A percentile compares a stretch with the other conserved stretches of the same genome.
phyloP scores from a whole-genome alignment of 1,140 invertebrate species.

The Habropoda laboriosa region DNA sequence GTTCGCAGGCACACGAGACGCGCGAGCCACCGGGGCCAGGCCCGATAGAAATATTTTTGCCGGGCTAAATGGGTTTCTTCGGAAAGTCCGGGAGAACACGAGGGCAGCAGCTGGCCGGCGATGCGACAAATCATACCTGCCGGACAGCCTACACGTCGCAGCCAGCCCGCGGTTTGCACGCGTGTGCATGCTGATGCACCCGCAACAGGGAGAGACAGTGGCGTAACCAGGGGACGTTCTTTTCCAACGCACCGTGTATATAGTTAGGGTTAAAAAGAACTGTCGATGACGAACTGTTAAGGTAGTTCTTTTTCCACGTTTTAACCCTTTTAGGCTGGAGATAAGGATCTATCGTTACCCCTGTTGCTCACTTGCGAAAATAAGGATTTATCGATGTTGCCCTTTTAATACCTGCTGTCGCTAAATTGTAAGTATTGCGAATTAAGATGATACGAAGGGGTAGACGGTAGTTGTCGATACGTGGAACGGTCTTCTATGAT shows the following conservation, averaged over 20 bases:
- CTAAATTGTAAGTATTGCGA: too few relatives aligned
- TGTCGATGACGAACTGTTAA: too few relatives aligned
- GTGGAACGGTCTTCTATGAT: too few relatives aligned
- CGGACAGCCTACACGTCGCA: slow-evolving; percentile 60
- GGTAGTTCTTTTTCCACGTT: too few relatives aligned
- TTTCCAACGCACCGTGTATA: not conserved
- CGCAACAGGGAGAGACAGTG: slow-evolving; percentile 26
- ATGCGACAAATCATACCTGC: slow-evolving; percentile 75
- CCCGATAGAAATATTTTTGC: slow-evolving; percentile 56
- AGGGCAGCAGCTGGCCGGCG: slow-evolving; percentile 72
- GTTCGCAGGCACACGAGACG: slow-evolving; percentile 24
- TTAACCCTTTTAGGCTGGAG: too few relatives aligned
- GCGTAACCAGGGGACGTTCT: slow-evolving; percentile 22
- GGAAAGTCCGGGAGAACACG: slow-evolving; percentile 59
- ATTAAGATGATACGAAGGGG: too few relatives aligned
- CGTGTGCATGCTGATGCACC: slow-evolving; percentile 41
- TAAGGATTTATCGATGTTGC: too few relatives aligned
- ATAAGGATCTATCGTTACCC: too few relatives aligned
- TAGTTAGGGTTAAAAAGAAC: not conserved
- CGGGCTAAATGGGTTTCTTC: slow-evolving; percentile 50
- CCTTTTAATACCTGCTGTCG: too few relatives aligned
- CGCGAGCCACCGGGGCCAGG: slow-evolving; percentile 22
- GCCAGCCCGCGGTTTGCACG: slow-evolving; percentile 13
- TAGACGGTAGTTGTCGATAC: too few relatives aligned
- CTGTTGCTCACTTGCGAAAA: too few relatives aligned